Percentiles rank a stretch among this genome's conserved stretches.
Conservation (phyloP, 1,140 invertebrate genomes). For the Manduca sexta region DNA sequence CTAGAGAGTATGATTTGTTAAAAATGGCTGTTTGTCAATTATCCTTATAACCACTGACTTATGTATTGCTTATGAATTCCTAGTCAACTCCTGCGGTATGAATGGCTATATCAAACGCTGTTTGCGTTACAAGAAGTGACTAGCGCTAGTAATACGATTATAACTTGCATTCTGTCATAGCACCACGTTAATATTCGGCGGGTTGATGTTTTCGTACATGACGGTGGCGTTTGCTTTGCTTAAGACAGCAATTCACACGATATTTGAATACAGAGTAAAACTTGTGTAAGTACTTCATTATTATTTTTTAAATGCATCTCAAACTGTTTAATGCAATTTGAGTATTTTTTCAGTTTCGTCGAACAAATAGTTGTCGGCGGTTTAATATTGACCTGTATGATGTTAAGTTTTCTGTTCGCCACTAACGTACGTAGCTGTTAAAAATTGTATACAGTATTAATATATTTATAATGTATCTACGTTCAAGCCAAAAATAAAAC, state of each 20-base stretch:
- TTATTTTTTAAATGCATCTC: neutral
- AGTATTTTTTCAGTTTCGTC: conserved; percentile 30
- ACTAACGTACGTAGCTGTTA: conserved; percentile 32
- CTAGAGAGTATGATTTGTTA: no score
- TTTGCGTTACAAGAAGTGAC: no score
- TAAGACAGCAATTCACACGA: conserved; percentile 55
- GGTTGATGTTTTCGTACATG: conserved; percentile 50
- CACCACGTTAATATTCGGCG: conserved; percentile 42
- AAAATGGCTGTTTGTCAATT: no score
- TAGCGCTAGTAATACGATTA: no score
- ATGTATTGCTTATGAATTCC: no score
- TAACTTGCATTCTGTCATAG: conserved; percentile 38
- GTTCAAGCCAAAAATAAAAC: no score
- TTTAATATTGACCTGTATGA: conserved; percentile 40
- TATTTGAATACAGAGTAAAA: conserved; percentile 61
- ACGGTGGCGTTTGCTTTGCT: conserved; percentile 41
- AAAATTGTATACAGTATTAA: no score
- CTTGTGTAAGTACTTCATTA: conserved; percentile 44
- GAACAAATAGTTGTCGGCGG: conserved; percentile 45
- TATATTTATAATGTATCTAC: no score
- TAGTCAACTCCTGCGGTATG: no score
- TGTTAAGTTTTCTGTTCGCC: conserved; percentile 39
- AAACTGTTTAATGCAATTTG: neutral
- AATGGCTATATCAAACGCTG: no score
- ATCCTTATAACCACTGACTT: no score